phyloP scores from a whole-genome alignment of 1,140 invertebrate genomes.

The Ceratina australensis region DNA sequence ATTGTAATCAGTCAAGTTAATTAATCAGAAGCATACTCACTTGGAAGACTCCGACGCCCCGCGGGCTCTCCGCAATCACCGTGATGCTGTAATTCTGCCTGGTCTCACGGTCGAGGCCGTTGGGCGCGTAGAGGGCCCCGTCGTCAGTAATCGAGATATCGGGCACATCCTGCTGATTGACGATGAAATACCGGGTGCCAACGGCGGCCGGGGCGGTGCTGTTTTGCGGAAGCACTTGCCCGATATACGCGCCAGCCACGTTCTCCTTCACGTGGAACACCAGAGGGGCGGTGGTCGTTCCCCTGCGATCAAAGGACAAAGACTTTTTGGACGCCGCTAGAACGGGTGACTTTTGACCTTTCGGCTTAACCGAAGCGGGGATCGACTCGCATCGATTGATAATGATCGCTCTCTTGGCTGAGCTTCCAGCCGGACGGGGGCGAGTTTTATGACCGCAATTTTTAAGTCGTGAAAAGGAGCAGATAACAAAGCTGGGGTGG shows the following conservation, averaged over 20 bases:
- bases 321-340: slow-evolving; percentile 31
- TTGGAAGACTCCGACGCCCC: slow-evolving; percentile 87
- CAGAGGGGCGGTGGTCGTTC: slow-evolving; percentile 83
- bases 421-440: background rate
- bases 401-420: background rate
- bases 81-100: slow-evolving; percentile 87
- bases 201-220: slow-evolving; percentile 73
- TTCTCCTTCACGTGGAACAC: slow-evolving; percentile 90
- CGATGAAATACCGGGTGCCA: slow-evolving; percentile 84
- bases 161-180: slow-evolving; percentile 88
- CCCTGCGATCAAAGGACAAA: slow-evolving; percentile 77
- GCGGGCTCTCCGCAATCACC: slow-evolving; percentile 87
- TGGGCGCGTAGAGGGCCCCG: slow-evolving; percentile 88
- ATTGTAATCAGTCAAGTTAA: background rate
- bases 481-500: too few species aligned
- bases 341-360: slow-evolving; percentile 31
- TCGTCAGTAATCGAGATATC: slow-evolving; percentile 89
- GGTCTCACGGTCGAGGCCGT: slow-evolving; percentile 88
- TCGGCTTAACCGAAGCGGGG: background rate
- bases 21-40: slow-evolving; percentile 55
- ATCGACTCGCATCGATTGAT: slow-evolving; percentile 22
- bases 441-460: background rate
- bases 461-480: background rate
- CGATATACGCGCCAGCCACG: slow-evolving; percentile 86
- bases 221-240: slow-evolving; percentile 85